These are phyloP conservation scores for Halictus ligatus DNA, from an alignment of 2,888 invertebrate species.

Conservation along the genomic window DNA sequence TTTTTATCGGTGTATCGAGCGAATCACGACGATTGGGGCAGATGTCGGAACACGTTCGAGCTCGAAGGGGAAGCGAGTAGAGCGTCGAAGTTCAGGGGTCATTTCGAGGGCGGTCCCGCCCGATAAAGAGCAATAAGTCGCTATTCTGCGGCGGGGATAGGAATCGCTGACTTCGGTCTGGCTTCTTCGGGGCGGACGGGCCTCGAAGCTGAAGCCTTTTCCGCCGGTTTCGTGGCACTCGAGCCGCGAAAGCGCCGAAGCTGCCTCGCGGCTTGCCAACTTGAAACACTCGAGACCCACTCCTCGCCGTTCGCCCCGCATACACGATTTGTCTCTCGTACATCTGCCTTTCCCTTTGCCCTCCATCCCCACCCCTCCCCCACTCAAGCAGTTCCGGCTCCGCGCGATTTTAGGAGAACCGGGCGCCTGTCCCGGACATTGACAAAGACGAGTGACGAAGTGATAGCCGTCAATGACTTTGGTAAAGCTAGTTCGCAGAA, in stretches of 20 bases:
- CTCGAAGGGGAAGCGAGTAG: not conserved
- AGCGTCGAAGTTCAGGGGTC: constrained; percentile 10
- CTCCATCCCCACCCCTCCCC: not conserved
- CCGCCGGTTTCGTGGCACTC: constrained; percentile 50
- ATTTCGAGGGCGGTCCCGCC: constrained; percentile 13
- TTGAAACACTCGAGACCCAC: constrained; percentile 59
- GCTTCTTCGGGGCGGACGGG: constrained; percentile 48
- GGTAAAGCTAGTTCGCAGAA: not conserved
- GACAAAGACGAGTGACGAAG: not conserved
- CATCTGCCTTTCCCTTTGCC: not conserved
- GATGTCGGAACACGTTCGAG: constrained; percentile 28
- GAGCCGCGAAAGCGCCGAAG: constrained; percentile 66
- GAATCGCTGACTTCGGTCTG: constrained; percentile 70
- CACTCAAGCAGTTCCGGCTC: not conserved
- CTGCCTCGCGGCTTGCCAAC: constrained; percentile 70
- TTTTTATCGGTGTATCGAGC: constrained; percentile 7
- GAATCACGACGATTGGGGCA: constrained; percentile 25
- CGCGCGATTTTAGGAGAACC: constrained; percentile 2
- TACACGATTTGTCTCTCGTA: constrained; percentile 36
- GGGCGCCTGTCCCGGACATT: constrained; percentile 4
- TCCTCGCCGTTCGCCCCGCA: constrained; percentile 53
- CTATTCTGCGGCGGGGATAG: constrained; percentile 42
- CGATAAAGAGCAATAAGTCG: constrained; percentile 68
- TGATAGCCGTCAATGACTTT: not conserved
- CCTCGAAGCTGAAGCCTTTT: constrained; percentile 43